Percentiles rank a stretch among this genome's conserved stretches.
phyloP scores from a whole-genome alignment of 2,113 vertebrate genomes.

The Corythaeola cristata region DNA sequence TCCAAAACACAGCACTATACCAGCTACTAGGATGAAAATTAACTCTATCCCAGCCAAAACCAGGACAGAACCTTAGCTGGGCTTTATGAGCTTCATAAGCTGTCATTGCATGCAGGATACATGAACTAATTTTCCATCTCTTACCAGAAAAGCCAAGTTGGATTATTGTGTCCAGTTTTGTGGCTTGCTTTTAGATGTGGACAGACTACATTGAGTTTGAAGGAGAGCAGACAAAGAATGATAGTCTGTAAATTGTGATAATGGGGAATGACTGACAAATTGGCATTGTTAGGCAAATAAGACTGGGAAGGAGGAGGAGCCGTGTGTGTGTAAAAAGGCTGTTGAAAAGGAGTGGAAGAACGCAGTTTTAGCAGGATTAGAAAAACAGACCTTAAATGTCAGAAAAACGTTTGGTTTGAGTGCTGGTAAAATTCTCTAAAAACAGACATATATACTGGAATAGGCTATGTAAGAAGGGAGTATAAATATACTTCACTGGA shows the following conservation, averaged over 20 bases:
- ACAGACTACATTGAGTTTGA: neutral
- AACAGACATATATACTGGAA: neutral
- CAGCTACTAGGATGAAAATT: no score
- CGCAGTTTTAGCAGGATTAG: neutral
- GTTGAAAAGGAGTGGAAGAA: neutral
- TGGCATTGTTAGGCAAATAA: neutral
- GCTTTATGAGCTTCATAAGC: neutral
- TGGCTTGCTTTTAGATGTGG: neutral
- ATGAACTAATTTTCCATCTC: neutral
- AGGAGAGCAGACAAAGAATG: neutral
- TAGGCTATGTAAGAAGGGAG: neutral
- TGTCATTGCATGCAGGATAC: neutral
- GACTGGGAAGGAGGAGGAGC: neutral
- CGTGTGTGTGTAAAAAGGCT: neutral
- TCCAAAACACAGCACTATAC: no score
- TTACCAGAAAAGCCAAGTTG: neutral
- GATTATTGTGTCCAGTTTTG: neutral
- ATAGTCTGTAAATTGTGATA: neutral
- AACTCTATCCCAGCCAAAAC: no score
- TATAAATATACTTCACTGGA: neutral
- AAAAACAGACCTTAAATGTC: neutral
- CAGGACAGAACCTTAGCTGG: neutral
- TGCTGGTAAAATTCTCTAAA: neutral
- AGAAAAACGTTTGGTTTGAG: neutral
- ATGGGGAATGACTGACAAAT: neutral